Percentiles rank a stretch among this genome's conserved stretches.
Evolutionary conservation across 2,797 vertebrate genomes (phyloP).

Genomic region (Jordanella pulchra): DNA sequence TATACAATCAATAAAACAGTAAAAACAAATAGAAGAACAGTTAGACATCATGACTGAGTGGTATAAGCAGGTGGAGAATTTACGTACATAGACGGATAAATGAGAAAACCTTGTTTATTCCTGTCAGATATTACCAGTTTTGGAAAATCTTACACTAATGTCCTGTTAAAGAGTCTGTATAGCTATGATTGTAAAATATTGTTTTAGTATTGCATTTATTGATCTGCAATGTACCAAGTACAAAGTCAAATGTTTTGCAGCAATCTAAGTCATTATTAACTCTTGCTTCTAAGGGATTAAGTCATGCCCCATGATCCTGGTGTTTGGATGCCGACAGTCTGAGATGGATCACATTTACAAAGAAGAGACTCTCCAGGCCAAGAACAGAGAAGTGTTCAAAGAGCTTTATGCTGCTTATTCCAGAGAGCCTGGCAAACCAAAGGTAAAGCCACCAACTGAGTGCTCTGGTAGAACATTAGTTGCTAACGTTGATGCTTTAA

Average conservation of each 20-base stretch:
- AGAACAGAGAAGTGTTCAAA: slow-evolving; percentile 91
- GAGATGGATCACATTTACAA: slow-evolving; percentile 97
- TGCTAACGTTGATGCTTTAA: not conserved
- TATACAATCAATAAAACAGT: no score
- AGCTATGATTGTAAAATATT: not conserved
- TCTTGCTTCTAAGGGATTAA: slow-evolving; percentile 80
- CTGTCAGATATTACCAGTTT: not conserved
- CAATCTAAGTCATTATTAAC: not conserved
- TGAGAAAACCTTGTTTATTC: not conserved
- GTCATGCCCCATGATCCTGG: slow-evolving; percentile 91
- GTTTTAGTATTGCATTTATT: not conserved
- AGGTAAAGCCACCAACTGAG: slow-evolving; percentile 77
- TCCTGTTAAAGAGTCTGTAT: not conserved
- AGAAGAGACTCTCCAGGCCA: slow-evolving; percentile 92
- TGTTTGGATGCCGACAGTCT: slow-evolving; percentile 96
- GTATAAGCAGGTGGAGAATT: no score
- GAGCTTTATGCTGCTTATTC: slow-evolving; percentile 96
- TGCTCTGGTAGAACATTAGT: slow-evolving; percentile 1
- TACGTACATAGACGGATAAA: no score
- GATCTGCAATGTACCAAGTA: not conserved
- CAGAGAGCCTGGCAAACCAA: slow-evolving; percentile 96
- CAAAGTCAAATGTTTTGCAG: not conserved
- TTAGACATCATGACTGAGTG: no score
- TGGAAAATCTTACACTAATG: not conserved
- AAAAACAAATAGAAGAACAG: no score